Percentiles rank a stretch among this genome's conserved stretches.
These are phyloP conservation scores for Torymus tubicola DNA, from an alignment of 2,888 invertebrate species.

Conservation along the genomic window DNA sequence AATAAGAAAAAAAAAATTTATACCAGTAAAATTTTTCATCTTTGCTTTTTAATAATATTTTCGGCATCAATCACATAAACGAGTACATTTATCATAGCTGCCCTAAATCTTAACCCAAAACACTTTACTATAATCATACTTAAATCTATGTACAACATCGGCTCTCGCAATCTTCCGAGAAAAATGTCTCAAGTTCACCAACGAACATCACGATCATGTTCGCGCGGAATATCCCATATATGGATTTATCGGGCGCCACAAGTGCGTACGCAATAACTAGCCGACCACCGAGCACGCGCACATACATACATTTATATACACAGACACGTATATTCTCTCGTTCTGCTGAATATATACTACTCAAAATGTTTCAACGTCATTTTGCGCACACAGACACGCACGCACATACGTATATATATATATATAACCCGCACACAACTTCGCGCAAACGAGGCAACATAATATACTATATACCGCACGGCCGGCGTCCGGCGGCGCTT, in stretches of 20 bases:
- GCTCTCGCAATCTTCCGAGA: too few species aligned
- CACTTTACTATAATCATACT: too few species aligned
- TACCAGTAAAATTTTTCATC: too few species aligned
- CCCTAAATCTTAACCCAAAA: too few species aligned
- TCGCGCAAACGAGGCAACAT: background rate
- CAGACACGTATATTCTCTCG: background rate
- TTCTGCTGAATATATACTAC: background rate
- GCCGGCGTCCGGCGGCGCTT: constrained; percentile 18
- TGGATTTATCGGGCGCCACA: constrained; percentile 39
- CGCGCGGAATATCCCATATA: constrained; percentile 25
- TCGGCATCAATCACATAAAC: too few species aligned
- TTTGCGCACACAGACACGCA: background rate
- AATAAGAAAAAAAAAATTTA: too few species aligned
- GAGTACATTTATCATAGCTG: too few species aligned
- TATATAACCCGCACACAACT: background rate
- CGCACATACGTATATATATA: background rate
- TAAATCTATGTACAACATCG: too few species aligned
- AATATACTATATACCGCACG: too few species aligned
- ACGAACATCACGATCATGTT: background rate
- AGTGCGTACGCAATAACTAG: constrained; percentile 14
- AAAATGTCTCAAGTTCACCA: too few species aligned
- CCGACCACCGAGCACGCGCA: background rate
- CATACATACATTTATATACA: background rate
- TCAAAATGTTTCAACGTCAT: background rate
- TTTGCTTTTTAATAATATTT: too few species aligned